These are phyloP conservation scores for Littorina saxatilis DNA, from an alignment of 1,140 invertebrate genomes.

Conservation along the genomic window DNA sequence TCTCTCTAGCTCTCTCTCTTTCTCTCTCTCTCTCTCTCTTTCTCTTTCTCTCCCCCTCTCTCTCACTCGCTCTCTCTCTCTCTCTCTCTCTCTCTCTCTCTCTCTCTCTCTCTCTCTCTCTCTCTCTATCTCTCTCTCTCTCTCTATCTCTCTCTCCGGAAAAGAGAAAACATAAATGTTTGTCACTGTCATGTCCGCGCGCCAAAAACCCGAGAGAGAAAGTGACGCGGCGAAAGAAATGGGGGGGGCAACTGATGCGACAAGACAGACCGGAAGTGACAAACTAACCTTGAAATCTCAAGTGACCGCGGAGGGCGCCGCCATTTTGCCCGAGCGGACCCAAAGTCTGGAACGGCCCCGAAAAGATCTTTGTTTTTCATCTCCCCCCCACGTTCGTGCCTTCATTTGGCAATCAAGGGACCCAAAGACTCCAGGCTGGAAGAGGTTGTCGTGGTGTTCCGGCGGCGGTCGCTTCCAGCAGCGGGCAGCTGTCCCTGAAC, in stretches of 20 bases:
- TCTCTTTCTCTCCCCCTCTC: background rate
- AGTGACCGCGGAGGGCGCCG: conserved; percentile 1
- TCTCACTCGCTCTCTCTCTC: no score
- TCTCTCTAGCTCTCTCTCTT: no score
- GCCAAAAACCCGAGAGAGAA: no score
- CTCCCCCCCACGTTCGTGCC: conserved; percentile 17
- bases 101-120: conserved; percentile 11
- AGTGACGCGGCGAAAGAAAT: background rate
- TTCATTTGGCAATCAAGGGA: conserved; percentile 4
- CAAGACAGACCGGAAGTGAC: background rate
- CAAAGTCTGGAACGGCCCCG: conserved; percentile 15
- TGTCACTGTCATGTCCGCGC: no score
- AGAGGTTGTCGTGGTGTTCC: background rate
- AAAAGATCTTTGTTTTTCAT: conserved; percentile 26
- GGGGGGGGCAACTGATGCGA: no score
- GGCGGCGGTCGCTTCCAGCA: background rate
- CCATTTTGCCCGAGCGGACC: background rate
- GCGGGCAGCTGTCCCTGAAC: background rate
- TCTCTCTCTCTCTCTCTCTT: no score
- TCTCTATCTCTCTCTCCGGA: no score
- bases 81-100: conserved; percentile 11
- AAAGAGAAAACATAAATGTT: no score
- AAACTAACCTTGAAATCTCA: conserved; percentile 23
- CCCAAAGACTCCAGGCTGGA: background rate
- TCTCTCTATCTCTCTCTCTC: no score